A percentile compares a stretch with the other conserved stretches of the same genome.
Conservation (phyloP, 2,888 invertebrate genomes). For the Thumatha senex region DNA sequence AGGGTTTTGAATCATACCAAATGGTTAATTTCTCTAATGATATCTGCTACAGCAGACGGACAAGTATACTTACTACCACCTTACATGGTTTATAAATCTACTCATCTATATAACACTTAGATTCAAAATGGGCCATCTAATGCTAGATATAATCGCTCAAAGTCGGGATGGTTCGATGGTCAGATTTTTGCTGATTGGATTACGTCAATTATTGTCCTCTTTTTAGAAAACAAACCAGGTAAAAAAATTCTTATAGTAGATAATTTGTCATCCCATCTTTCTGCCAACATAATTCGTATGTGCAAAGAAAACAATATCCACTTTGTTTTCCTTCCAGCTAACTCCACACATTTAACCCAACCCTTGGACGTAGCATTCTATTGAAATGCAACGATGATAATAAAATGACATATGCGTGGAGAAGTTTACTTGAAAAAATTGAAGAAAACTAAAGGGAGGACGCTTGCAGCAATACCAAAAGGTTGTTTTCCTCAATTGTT, state of each 20-base stretch:
- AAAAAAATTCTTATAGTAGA: not conserved
- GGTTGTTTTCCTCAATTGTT: not conserved
- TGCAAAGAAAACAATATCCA: not conserved
- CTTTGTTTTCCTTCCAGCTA: not conserved
- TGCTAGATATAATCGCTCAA: not conserved
- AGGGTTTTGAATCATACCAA: not conserved
- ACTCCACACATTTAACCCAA: not conserved
- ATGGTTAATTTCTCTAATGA: not conserved
- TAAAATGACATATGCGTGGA: too few relatives aligned
- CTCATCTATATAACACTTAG: too few relatives aligned
- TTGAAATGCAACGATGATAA: too few relatives aligned
- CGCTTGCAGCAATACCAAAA: not conserved
- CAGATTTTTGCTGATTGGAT: not conserved
- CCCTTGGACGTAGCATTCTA: not conserved
- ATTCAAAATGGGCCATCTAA: not conserved
- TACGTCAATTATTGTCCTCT: not conserved
- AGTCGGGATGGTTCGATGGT: not conserved
- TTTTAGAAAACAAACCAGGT: not conserved
- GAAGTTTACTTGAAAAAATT: too few relatives aligned
- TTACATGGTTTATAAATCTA: slow-evolving; percentile 6
- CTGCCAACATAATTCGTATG: not conserved
- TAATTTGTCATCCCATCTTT: not conserved
- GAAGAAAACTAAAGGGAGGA: not conserved
- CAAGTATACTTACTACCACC: too few relatives aligned
- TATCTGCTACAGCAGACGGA: not conserved